Percentiles rank a stretch among this genome's conserved stretches.
Conservation (phyloP, 2,797 vertebrate genomes). For the Sebastes umbrosus region DNA sequence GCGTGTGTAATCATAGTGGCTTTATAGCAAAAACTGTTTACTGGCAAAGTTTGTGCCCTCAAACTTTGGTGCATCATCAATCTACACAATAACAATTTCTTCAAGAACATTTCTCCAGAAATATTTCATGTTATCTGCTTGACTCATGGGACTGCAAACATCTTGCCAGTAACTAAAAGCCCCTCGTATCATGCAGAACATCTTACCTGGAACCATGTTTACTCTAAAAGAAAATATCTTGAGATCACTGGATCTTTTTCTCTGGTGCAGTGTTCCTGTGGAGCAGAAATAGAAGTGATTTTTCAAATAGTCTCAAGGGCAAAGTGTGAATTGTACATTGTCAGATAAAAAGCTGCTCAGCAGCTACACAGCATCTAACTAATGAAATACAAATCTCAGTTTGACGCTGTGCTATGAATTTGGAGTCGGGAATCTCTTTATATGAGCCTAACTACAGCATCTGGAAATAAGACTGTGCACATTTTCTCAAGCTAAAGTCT, state of each 20-base stretch:
- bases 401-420: conserved; percentile 36
- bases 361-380: conserved; percentile 37
- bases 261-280: conserved; percentile 1
- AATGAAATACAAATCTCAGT: conserved; percentile 48
- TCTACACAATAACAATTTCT: not conserved
- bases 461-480: not conserved
- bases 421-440: conserved; percentile 4
- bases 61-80: conserved; percentile 1
- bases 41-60: not conserved
- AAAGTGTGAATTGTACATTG: conserved; percentile 33
- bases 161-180: not conserved
- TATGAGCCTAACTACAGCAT: conserved; percentile 1
- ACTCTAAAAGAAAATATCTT: conserved; percentile 13
- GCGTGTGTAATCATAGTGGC: not conserved
- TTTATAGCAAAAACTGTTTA: not conserved
- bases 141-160: conserved; percentile 6
- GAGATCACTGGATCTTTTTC: conserved; percentile 34
- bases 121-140: conserved; percentile 5
- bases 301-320: conserved; percentile 51
- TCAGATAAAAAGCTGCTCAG: conserved; percentile 36
- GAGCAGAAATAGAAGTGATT: conserved; percentile 28
- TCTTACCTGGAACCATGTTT: conserved; percentile 43
- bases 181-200: not conserved
- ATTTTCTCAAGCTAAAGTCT: conserved; percentile 20
- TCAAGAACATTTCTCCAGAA: not conserved